Conservation (phyloP, 2,888 invertebrate genomes). For the Rhamphomyia laevipes region DNA sequence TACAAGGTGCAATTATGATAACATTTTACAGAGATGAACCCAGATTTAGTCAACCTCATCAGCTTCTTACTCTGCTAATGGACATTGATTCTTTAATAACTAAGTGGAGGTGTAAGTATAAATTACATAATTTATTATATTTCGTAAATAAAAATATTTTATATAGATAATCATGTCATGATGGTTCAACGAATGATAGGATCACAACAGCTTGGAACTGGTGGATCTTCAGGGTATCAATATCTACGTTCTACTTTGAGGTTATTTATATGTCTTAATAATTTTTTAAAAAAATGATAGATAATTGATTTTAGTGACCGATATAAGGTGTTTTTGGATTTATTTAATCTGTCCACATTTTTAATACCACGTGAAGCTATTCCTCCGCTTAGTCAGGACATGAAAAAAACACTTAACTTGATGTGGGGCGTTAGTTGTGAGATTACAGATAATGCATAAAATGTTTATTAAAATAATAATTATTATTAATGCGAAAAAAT, state of each 20-base stretch:
- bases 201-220: slow-evolving; percentile 89
- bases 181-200: slow-evolving; percentile 99
- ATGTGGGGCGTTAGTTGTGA: neutral
- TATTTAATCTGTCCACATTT: slow-evolving; percentile 95
- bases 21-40: slow-evolving; percentile 95
- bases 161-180: slow-evolving; percentile 90
- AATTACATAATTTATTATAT: neutral
- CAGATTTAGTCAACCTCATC: slow-evolving; percentile 95
- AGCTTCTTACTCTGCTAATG: slow-evolving; percentile 86
- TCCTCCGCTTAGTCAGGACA: slow-evolving; percentile 71
- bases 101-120: slow-evolving; percentile 90
- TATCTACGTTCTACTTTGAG: slow-evolving; percentile 93
- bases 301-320: slow-evolving; percentile 64
- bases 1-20: slow-evolving; percentile 97
- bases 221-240: slow-evolving; percentile 96
- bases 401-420: slow-evolving; percentile 40
- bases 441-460: no score
- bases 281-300: neutral
- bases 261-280: slow-evolving; percentile 39
- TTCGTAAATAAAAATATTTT: neutral
- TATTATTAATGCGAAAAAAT: no score
- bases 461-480: no score
- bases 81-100: slow-evolving; percentile 97
- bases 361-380: slow-evolving; percentile 84
- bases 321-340: slow-evolving; percentile 94